Evolutionary conservation across 1,140 invertebrate species (phyloP), one percentile per base, ranked within the genome.

Genomic region (Triops longicaudatus): DNA sequence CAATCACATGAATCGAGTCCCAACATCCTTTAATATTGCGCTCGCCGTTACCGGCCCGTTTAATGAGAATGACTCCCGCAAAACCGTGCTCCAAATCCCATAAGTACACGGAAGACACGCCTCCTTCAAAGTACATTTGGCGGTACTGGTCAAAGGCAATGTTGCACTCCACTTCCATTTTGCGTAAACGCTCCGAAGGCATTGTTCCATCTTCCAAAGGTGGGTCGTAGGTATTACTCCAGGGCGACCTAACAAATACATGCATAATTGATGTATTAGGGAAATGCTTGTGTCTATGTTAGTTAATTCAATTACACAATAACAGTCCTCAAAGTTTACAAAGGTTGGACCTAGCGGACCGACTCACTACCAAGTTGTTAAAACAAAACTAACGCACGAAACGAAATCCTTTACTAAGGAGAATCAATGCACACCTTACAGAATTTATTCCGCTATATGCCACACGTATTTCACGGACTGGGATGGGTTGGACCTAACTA

Each of bases 51-150:
- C 96, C 96, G 17, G 95, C 96, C 86, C 99, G 99, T 86, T 99
- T 99, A 80, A 99, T 99, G 79, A 99, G 87, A 83, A 99, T 98
- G 72, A 98, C 98, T 81, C 97, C 90, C 80, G 97, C 98, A 89
- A 99, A 99, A 4, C 97, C 97, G 86, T 98, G 95, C 83, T 99
- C 97, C 83, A 99, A 89, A 82, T 99, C 98, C 98, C 98, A 99
- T 72, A 99, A 88, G 86, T 99, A 99, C 0, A 99, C 98, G 11
- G 97, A 99, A 0, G 97, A 99, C 0, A 99, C 95, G 17, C 98
- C 98, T 76, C 98, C 98, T 86, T 99, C 98, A 85, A 98, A 99
- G 86, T 99, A 99, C 91, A 99, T 96, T 86, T 99, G 97, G 84
- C 97, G 90, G 83, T 99, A 99, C 83, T 98, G 94, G 85, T 99